Evolutionary conservation across 2,113 vertebrate species (phyloP), one percentile per base, ranked within the genome.

Genomic region (Microcebus ravelobensis): DNA sequence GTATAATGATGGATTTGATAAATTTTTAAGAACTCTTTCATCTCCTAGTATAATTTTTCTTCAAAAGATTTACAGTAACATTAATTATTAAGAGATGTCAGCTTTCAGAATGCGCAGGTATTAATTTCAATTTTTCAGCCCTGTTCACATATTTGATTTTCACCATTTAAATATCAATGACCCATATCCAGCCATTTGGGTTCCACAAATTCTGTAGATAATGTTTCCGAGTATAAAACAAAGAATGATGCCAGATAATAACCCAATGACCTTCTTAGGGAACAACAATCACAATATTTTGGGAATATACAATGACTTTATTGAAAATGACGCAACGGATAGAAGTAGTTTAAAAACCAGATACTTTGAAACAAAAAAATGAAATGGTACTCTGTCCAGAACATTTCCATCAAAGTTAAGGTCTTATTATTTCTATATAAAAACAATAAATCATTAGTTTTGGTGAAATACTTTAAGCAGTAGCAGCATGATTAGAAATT

Each of bases 151-250:
- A 36, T 57, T 87, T 73, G 0, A 87, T 73, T 74, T 87, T 74
- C n/a, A 73, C 14, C 57, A 65, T 45, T 95, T 87, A 91, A 91
- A 95, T 91, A 17, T 87, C 61, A 87, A 25, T 52, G 27, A 31
- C 21, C n/a, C 73, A 93, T 20, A 59, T 59, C 3, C 17, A 79
- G n/a, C 34, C 74, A 68, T 59, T 67, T 87, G 42, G 52, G 61
- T 61, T 80, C 73, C 6, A 91, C 1, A 17, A 48, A 50, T 52
- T 73, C n/a, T 73, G 2, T 42, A 59, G 25, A 55, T 65, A 80
- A 91, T n/a, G 17, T 42, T 73, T n/a, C 12, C 73, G 65, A 81
- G 2, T 12, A 71, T 42, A 31, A 87, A 68, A 81, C 21, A 82
- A 0, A 71, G 55, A 71, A 95, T 52, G 25, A 59, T 48, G 50